phyloP scores from a whole-genome alignment of 2,797 vertebrate genomes.

The Todus mexicanus region DNA sequence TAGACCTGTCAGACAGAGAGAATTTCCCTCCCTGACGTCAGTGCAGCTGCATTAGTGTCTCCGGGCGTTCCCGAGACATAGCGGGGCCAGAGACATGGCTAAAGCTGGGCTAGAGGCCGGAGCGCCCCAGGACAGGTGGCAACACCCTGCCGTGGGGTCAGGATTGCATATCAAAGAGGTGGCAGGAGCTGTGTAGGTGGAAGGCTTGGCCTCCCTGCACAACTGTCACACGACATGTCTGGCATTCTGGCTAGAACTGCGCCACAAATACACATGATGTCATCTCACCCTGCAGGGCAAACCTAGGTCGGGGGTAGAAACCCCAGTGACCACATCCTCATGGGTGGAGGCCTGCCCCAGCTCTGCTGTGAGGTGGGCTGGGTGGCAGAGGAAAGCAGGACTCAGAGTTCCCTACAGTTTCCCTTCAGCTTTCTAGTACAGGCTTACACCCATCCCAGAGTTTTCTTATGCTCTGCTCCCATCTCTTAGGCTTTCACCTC shows the following conservation, averaged over 20 bases:
- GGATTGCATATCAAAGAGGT: constrained; percentile 36
- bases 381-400: background rate
- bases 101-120: background rate
- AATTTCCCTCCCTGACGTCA: constrained; percentile 26
- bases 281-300: background rate
- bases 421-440: background rate
- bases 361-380: background rate
- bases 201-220: constrained; percentile 11
- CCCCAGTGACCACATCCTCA: background rate
- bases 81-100: background rate
- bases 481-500: background rate
- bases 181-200: constrained; percentile 59
- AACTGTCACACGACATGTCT: constrained; percentile 42
- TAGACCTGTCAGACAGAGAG: background rate
- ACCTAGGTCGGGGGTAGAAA: background rate
- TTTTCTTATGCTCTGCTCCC: background rate
- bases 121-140: constrained; percentile 1
- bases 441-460: background rate
- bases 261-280: background rate
- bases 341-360: background rate
- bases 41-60: background rate
- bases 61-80: background rate
- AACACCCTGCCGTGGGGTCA: background rate
- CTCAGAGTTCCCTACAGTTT: background rate
- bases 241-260: constrained; percentile 17